Percentiles rank a stretch among this genome's conserved stretches.
phyloP scores from a whole-genome alignment of 2,888 invertebrate genomes.

The Lymantria dispar region DNA sequence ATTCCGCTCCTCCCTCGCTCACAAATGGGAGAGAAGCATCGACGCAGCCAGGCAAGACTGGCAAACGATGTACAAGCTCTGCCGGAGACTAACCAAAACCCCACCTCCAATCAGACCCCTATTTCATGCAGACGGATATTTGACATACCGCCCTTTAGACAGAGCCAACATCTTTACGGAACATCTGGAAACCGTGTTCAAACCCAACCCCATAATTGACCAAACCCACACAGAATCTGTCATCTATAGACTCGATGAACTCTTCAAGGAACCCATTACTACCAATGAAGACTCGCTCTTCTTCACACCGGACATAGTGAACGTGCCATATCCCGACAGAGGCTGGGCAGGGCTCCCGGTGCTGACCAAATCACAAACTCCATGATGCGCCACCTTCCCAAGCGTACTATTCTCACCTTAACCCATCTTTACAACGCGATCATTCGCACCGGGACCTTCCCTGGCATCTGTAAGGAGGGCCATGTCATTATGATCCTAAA shows the following conservation, averaged over 20 bases:
- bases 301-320: neutral
- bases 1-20: neutral
- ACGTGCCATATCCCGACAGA: neutral
- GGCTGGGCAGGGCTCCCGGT: neutral
- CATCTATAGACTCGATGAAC: neutral
- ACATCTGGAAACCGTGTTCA: neutral
- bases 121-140: neutral
- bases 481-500: conserved; percentile 12
- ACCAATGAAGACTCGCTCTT: neutral
- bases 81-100: neutral
- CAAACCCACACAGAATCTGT: neutral
- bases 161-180: neutral
- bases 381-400: neutral
- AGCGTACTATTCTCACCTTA: neutral
- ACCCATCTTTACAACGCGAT: neutral
- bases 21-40: neutral
- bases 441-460: neutral
- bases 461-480: neutral
- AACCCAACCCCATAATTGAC: neutral
- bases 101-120: neutral
- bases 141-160: neutral
- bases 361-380: neutral
- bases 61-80: neutral
- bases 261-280: neutral
- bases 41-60: neutral